Conservation (phyloP, 2,888 invertebrate species). For the Plemyria rubiginata region DNA sequence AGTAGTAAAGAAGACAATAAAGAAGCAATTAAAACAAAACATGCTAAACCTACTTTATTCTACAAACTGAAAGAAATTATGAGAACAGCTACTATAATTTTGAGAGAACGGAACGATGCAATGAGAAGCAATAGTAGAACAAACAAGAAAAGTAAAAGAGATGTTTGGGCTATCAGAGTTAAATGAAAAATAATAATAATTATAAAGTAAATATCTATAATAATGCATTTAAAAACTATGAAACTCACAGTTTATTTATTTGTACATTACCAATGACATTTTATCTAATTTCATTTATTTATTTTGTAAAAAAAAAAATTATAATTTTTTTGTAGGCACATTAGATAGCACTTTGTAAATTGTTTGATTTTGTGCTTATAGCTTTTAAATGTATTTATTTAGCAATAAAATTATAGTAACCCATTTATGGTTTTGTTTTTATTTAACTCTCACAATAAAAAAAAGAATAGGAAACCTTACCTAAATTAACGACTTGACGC, state of each 20-base stretch:
- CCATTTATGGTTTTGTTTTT: not conserved
- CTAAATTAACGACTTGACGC: no score
- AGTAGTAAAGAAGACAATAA: conserved; percentile 47
- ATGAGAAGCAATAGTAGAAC: conserved; percentile 50
- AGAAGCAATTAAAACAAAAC: conserved; percentile 21
- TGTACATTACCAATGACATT: no score
- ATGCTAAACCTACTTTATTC: conserved; percentile 52
- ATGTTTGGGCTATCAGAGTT: conserved; percentile 60
- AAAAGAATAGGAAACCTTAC: no score
- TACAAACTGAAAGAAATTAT: conserved; percentile 62
- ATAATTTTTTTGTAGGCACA: not conserved
- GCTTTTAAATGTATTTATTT: not conserved
- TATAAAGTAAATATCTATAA: no score
- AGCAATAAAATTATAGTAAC: not conserved
- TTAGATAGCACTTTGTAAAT: not conserved
- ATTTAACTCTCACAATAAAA: not conserved
- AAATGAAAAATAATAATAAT: conserved; percentile 42
- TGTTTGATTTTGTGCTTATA: not conserved
- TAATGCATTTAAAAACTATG: no score
- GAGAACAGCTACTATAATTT: conserved; percentile 49
- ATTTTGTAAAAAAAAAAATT: not conserved
- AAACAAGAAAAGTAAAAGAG: conserved; percentile 66
- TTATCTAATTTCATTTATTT: not conserved
- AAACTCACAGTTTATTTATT: no score
- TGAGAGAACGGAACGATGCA: conserved; percentile 48